A percentile compares a stretch with the other conserved stretches of the same genome.
phyloP scores from a whole-genome alignment of 2,797 vertebrate genomes.

The Poecilia velifera region DNA sequence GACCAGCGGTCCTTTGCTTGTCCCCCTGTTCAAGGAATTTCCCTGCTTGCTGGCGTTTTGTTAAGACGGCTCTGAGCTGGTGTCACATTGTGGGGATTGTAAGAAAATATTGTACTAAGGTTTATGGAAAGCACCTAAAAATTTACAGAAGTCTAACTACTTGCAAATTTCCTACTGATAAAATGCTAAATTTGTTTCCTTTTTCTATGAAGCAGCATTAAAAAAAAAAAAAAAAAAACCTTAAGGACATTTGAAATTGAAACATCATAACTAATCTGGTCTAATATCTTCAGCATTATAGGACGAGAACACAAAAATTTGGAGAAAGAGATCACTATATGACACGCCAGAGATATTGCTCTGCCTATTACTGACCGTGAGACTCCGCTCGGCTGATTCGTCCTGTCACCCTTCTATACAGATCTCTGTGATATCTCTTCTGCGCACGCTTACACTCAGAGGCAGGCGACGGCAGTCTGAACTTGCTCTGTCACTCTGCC shows the following conservation, averaged over 20 bases:
- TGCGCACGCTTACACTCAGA: slow-evolving; percentile 58
- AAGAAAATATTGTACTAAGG: slow-evolving; percentile 48
- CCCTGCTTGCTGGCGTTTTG: slow-evolving; percentile 66
- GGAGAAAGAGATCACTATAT: slow-evolving; percentile 43
- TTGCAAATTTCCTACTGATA: slow-evolving; percentile 14
- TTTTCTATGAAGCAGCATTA: slow-evolving; percentile 12
- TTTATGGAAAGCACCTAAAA: slow-evolving; percentile 31
- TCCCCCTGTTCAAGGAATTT: slow-evolving; percentile 79
- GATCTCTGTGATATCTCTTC: slow-evolving; percentile 67
- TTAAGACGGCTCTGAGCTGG: slow-evolving; percentile 53
- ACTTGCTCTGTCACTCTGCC: slow-evolving; percentile 72
- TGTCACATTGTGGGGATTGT: slow-evolving; percentile 57
- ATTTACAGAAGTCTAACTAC: slow-evolving; percentile 16
- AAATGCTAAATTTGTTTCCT: background rate
- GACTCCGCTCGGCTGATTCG: slow-evolving; percentile 62
- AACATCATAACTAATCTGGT: slow-evolving; percentile 34
- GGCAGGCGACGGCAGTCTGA: slow-evolving; percentile 59
- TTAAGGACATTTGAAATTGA: slow-evolving; percentile 29
- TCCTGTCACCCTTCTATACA: slow-evolving; percentile 76
- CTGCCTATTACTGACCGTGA: slow-evolving; percentile 56
- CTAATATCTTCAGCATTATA: slow-evolving; percentile 17
- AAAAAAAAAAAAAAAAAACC: slow-evolving; percentile 12
- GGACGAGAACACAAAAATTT: slow-evolving; percentile 4
- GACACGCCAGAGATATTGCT: slow-evolving; percentile 47
- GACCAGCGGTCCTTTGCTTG: slow-evolving; percentile 52